phyloP scores from a whole-genome alignment of 2,888 invertebrate species.

The Plagiodera versicolora region DNA sequence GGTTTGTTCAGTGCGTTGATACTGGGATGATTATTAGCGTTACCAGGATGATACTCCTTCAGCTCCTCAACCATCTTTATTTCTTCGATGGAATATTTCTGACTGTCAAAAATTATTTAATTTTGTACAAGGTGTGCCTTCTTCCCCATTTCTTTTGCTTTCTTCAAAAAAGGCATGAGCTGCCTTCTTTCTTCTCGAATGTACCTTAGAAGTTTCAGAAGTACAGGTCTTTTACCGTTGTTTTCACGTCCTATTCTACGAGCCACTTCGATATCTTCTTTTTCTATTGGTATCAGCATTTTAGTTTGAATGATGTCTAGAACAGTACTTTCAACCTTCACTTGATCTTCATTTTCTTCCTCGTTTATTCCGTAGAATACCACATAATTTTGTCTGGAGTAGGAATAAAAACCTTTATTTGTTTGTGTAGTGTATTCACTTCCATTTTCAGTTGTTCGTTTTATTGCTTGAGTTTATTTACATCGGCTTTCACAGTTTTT shows the following conservation, averaged over 20 bases:
- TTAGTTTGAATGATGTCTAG: neutral
- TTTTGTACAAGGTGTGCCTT: neutral
- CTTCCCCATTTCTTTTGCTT: neutral
- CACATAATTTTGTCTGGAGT: neutral
- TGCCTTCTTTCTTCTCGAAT: neutral
- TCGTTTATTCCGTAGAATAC: neutral
- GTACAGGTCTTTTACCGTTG: neutral
- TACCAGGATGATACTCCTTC: no score
- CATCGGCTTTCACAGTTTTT: neutral
- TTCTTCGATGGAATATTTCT: neutral
- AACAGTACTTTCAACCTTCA: neutral
- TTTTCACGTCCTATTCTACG: neutral
- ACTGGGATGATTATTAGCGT: no score
- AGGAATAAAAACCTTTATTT: neutral
- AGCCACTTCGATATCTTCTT: neutral
- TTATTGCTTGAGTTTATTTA: neutral
- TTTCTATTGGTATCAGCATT: neutral
- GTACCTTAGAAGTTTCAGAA: neutral
- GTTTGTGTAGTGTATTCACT: neutral
- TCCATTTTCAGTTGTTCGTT: neutral
- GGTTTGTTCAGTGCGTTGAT: neutral
- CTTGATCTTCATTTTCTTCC: neutral
- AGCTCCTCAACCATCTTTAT: no score
- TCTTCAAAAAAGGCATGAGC: neutral
- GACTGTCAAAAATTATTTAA: neutral